Conservation (phyloP, 2,113 vertebrate species). For the Aegypius monachus region DNA sequence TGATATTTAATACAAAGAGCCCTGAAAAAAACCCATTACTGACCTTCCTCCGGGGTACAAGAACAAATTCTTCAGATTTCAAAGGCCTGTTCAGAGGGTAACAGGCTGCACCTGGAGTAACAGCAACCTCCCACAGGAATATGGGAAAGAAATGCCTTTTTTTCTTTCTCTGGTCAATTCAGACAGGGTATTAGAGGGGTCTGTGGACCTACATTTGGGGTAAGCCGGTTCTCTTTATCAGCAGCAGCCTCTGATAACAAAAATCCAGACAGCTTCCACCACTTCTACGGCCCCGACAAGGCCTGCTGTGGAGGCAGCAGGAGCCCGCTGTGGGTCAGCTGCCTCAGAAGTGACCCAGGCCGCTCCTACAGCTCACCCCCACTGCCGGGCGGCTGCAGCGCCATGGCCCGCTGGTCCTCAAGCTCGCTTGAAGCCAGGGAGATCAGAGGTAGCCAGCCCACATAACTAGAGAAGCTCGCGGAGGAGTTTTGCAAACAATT, state of each 20-base stretch:
- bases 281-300: not conserved
- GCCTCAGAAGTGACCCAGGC: not conserved
- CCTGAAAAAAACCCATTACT: not conserved
- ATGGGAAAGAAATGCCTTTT: not conserved
- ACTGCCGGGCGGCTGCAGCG: accelerated
- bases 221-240: not conserved
- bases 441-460: not conserved
- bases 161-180: not conserved
- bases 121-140: not conserved
- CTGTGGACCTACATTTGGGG: not conserved
- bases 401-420: accelerated
- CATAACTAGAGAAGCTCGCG: not conserved
- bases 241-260: not conserved
- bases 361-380: not conserved
- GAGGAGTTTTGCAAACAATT: not conserved
- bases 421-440: not conserved
- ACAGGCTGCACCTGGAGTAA: not conserved
- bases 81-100: not conserved
- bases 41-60: not conserved
- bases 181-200: not conserved
- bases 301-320: not conserved
- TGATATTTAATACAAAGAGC: not conserved
- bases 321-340: not conserved
- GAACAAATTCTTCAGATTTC: not conserved
- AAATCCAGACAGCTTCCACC: not conserved